These are phyloP conservation scores for Hedychridium roseum DNA, from an alignment of 2,888 invertebrate genomes.

Conservation along the genomic window DNA sequence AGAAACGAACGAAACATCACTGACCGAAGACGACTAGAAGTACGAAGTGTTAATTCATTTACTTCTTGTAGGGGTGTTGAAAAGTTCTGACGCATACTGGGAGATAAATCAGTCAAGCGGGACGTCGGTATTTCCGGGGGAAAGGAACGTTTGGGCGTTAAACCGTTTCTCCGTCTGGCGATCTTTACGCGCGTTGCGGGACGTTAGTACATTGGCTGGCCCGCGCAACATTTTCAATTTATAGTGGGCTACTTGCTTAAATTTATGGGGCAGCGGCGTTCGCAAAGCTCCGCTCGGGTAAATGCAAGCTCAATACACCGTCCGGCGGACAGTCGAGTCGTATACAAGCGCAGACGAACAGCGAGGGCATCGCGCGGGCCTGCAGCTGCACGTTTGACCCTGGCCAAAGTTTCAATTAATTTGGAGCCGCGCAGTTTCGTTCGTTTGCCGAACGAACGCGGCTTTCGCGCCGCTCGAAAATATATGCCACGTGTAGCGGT, in stretches of 20 bases:
- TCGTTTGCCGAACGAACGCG: constrained; percentile 32
- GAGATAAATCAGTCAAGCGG: too few species aligned
- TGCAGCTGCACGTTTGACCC: constrained; percentile 21
- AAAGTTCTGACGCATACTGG: too few species aligned
- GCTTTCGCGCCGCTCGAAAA: constrained; percentile 29
- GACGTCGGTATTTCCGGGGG: too few species aligned
- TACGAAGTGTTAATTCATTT: too few species aligned
- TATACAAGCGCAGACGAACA: background rate
- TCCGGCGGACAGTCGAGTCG: background rate
- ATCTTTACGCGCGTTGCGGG: constrained; percentile 11
- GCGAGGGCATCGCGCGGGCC: constrained; percentile 3
- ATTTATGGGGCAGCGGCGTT: constrained; percentile 41
- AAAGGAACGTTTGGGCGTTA: constrained; percentile 21
- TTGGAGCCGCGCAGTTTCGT: constrained; percentile 29
- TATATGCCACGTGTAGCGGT: too few species aligned
- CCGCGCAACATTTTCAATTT: constrained; percentile 58
- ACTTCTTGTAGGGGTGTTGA: too few species aligned
- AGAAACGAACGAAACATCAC: too few species aligned
- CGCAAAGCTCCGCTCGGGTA: background rate
- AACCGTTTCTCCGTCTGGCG: constrained; percentile 7
- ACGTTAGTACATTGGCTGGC: too few species aligned
- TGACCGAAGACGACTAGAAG: too few species aligned
- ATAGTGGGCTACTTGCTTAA: constrained; percentile 47
- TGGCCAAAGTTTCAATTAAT: constrained; percentile 45
- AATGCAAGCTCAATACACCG: constrained; percentile 4